phyloP scores from a whole-genome alignment of 2,113 vertebrate species.

The human (Homo sapiens) region GRCh38 chr11:27193501-27194000 shows the following conservation, averaged over 20 bases:
- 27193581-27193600: background rate
- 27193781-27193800: background rate
- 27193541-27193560: background rate
- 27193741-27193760: background rate
- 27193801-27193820: background rate
- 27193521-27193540: background rate
- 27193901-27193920: background rate
- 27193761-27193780: background rate
- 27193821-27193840: background rate
- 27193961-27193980: background rate
- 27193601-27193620: background rate
- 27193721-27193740: background rate
- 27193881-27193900: background rate
- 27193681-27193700: background rate
- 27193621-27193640: conserved; percentile 35
- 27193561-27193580: background rate
- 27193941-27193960: background rate
- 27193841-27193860: background rate
- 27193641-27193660: background rate
- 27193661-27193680: background rate
- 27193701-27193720: background rate
- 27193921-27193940: background rate
- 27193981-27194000: background rate
- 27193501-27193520: background rate
- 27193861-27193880: background rate